Evolutionary conservation across 2,113 vertebrate genomes (phyloP).

Genomic region (Todiramphus saurophagus): DNA sequence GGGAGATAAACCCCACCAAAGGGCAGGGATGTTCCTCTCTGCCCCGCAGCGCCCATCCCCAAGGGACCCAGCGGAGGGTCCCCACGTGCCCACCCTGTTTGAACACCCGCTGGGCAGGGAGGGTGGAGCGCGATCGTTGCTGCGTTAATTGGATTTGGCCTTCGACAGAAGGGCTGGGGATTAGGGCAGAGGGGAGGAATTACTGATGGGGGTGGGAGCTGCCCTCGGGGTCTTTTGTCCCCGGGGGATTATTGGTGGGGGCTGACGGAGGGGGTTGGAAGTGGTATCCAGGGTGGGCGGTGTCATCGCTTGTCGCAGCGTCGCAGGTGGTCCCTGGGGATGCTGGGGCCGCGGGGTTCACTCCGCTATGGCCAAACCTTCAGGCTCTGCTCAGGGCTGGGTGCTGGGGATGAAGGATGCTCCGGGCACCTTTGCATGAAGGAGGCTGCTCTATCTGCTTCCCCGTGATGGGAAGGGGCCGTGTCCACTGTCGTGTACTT

Average conservation of each 20-base stretch:
- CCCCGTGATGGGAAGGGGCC: neutral
- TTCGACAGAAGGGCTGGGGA: slow-evolving; percentile 9
- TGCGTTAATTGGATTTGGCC: slow-evolving; percentile 40
- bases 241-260: neutral
- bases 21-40: neutral
- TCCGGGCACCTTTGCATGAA: neutral
- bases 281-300: neutral
- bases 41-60: neutral
- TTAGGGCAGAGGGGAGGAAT: slow-evolving; percentile 27
- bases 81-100: neutral
- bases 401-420: neutral
- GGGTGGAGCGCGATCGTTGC: neutral
- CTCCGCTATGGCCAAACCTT: neutral
- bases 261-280: neutral
- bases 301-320: neutral
- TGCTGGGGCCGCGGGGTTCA: rapidly evolving
- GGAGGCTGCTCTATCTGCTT: neutral
- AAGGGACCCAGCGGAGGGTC: rapidly evolving
- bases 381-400: rapidly evolving
- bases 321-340: neutral
- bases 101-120: neutral
- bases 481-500: rapidly evolving
- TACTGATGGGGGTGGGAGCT: neutral
- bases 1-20: neutral
- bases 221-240: neutral